Percentiles rank a stretch among this genome's conserved stretches.
phyloP scores from a whole-genome alignment of 2,113 vertebrate species.

The Alexandromys fortis region DNA sequence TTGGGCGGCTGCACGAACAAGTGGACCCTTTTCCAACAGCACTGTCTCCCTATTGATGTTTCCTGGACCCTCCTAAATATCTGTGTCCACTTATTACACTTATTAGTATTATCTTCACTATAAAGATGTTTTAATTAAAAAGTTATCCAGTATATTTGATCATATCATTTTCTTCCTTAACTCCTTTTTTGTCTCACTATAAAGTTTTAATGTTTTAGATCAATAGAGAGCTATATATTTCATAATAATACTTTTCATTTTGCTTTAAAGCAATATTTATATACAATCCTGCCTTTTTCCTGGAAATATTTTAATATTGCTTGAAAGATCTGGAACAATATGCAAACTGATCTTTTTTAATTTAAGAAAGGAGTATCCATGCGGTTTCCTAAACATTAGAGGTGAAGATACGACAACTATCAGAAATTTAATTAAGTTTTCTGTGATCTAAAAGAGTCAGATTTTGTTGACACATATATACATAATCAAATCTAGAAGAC shows the following conservation, averaged over 20 bases:
- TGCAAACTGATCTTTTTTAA: background rate
- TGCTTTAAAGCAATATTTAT: background rate
- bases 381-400: background rate
- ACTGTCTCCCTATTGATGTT: background rate
- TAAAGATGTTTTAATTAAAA: background rate
- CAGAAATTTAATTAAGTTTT: background rate
- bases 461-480: background rate
- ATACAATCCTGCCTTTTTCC: background rate
- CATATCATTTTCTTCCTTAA: background rate
- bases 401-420: background rate
- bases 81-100: background rate
- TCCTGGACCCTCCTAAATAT: background rate
- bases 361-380: background rate
- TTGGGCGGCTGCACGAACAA: no score
- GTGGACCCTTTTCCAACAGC: no score
- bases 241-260: conserved; percentile 3
- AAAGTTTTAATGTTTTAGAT: background rate
- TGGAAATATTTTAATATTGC: conserved; percentile 9
- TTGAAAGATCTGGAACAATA: background rate
- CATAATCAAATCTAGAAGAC: background rate
- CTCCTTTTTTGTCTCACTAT: background rate
- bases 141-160: background rate
- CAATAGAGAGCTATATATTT: background rate
- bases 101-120: background rate
- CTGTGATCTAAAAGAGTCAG: background rate